Conservation (phyloP, 2,797 vertebrate genomes). For the Melopsittacus undulatus region DNA sequence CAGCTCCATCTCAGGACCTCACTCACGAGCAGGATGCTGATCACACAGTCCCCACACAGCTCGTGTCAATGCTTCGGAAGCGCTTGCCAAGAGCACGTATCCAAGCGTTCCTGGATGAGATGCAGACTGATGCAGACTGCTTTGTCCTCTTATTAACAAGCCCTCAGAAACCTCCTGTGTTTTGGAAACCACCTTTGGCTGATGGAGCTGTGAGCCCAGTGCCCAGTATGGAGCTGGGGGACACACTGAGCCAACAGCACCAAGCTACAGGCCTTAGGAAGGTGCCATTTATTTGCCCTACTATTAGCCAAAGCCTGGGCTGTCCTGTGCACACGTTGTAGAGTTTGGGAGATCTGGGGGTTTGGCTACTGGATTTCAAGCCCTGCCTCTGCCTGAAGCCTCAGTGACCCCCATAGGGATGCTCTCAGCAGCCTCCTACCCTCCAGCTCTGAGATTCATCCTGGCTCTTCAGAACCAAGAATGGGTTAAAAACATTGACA, state of each 20-base stretch:
- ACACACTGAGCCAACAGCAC: fast-evolving
- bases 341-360: neutral
- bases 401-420: fast-evolving
- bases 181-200: neutral
- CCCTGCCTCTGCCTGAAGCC: neutral
- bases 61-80: neutral
- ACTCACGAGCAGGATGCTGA: neutral
- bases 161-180: neutral
- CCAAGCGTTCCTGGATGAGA: neutral
- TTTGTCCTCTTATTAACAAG: neutral
- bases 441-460: neutral
- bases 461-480: neutral
- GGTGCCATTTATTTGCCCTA: neutral
- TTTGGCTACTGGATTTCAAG: neutral
- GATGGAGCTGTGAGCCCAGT: too few species aligned
- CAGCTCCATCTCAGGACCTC: neutral
- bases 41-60: neutral
- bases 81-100: neutral
- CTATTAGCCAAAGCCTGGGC: neutral
- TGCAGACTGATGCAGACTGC: neutral
- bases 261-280: neutral
- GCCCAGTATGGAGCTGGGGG: neutral
- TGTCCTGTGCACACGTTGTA: too few species aligned
- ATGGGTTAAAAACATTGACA: neutral
- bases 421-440: neutral